Conservation (phyloP, 2,888 invertebrate species). For the Pristionchus arcanus region DNA sequence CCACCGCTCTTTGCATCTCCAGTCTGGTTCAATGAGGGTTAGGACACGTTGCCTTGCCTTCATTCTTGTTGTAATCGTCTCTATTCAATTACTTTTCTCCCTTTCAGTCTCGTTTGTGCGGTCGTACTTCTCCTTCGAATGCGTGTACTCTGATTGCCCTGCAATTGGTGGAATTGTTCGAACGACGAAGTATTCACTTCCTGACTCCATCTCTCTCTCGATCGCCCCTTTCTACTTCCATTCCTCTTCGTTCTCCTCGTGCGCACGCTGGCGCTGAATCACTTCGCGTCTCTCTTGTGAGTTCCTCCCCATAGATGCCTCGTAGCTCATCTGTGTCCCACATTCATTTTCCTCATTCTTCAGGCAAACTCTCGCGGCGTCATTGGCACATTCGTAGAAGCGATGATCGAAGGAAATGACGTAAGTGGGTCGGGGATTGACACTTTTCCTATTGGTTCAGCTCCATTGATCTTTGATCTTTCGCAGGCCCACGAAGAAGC, state of each 20-base stretch:
- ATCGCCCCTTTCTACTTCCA: not conserved
- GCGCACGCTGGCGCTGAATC: constrained; percentile 28
- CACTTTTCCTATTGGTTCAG: too few relatives aligned
- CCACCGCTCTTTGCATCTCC: too few relatives aligned
- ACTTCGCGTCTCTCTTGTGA: not conserved
- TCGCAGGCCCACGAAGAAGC: constrained; percentile 39
- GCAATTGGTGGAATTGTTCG: constrained; percentile 42
- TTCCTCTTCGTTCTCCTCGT: not conserved
- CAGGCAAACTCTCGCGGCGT: not conserved
- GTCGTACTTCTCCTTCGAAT: constrained; percentile 48
- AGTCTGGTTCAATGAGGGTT: too few relatives aligned
- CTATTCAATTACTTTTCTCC: not conserved
- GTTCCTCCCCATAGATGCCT: not conserved
- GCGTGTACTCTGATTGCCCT: constrained; percentile 52
- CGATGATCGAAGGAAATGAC: constrained; percentile 52
- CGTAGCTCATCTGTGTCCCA: not conserved
- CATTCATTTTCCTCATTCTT: not conserved
- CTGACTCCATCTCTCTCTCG: not conserved
- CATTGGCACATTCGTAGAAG: constrained; percentile 34
- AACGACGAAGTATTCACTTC: constrained; percentile 40
- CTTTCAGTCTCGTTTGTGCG: constrained; percentile 52
- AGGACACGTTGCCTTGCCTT: too few relatives aligned
- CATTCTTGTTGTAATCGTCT: too few relatives aligned
- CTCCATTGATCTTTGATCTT: constrained; percentile 25
- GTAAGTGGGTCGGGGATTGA: not conserved